phyloP scores from a whole-genome alignment of 2,888 invertebrate genomes.

The Zaprionus lineosus region DNA sequence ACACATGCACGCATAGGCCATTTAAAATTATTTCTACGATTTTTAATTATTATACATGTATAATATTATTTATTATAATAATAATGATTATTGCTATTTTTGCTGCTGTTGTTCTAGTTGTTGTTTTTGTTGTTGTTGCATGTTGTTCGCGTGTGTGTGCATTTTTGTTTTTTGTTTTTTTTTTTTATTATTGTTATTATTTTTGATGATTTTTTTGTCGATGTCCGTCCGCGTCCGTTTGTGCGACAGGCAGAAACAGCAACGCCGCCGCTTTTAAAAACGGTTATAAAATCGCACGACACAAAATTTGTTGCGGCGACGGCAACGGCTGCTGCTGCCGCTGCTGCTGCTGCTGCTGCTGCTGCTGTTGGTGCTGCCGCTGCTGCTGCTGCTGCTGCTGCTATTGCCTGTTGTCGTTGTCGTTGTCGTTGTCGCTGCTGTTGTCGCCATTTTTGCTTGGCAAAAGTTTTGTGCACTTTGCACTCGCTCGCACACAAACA shows the following conservation, averaged over 20 bases:
- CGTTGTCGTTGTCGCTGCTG: slow-evolving; percentile 42
- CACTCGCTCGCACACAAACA: slow-evolving; percentile 58
- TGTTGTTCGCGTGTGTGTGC: not conserved
- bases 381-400: slow-evolving; percentile 31
- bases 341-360: slow-evolving; percentile 16
- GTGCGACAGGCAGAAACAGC: slow-evolving; percentile 52
- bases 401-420: slow-evolving; percentile 35
- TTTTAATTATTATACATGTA: too few relatives aligned
- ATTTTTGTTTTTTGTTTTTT: slow-evolving; percentile 14
- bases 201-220: not conserved
- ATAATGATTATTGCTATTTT: slow-evolving; percentile 8
- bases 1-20: not conserved
- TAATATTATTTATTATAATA: too few relatives aligned
- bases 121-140: slow-evolving; percentile 3
- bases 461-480: slow-evolving; percentile 72
- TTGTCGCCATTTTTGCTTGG: slow-evolving; percentile 70
- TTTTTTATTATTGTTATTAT: slow-evolving; percentile 1
- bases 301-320: slow-evolving; percentile 50
- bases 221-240: slow-evolving; percentile 34
- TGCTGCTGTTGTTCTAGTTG: not conserved
- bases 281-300: slow-evolving; percentile 71
- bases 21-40: not conserved
- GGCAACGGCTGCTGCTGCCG: slow-evolving; percentile 13
- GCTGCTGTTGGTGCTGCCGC: slow-evolving; percentile 13
- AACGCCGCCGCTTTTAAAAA: slow-evolving; percentile 67